These are phyloP conservation scores for Cheilosia vernalis DNA, from an alignment of 2,888 invertebrate species.

Conservation along the genomic window DNA sequence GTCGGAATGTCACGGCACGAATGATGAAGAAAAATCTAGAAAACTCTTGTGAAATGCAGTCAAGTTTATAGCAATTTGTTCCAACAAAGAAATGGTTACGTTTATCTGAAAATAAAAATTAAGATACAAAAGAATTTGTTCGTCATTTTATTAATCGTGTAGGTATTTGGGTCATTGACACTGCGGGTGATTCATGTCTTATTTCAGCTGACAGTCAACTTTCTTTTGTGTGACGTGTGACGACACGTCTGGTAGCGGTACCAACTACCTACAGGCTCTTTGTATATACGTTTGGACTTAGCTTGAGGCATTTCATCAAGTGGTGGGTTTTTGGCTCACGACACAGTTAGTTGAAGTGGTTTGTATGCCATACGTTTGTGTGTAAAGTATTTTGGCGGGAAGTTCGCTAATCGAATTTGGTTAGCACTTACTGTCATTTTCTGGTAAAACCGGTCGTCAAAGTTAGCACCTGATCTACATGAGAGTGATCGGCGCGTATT, in stretches of 20 bases:
- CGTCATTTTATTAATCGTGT: conserved; percentile 1
- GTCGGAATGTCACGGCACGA: conserved; percentile 44
- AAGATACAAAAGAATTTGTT: conserved; percentile 13
- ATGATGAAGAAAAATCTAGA: conserved; percentile 6
- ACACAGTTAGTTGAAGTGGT: neutral
- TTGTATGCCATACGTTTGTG: neutral
- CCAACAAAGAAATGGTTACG: neutral
- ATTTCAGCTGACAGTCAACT: conserved; percentile 40
- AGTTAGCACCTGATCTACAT: too few species aligned
- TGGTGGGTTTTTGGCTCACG: neutral
- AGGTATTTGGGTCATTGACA: conserved; percentile 58
- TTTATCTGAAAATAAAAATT: conserved; percentile 33
- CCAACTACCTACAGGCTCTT: too few species aligned
- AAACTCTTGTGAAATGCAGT: conserved; percentile 1
- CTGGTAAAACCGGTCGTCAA: too few species aligned
- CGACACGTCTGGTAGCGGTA: neutral
- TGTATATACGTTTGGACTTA: conserved; percentile 16
- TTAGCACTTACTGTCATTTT: too few species aligned
- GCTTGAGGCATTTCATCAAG: conserved; percentile 33
- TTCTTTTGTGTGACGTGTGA: conserved; percentile 47
- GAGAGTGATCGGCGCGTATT: too few species aligned
- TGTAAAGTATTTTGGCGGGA: too few species aligned
- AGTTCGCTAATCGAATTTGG: too few species aligned
- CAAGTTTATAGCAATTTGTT: conserved; percentile 12
- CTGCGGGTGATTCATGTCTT: conserved; percentile 37